phyloP scores from a whole-genome alignment of 1,140 invertebrate species.

The Bombus waltoni region DNA sequence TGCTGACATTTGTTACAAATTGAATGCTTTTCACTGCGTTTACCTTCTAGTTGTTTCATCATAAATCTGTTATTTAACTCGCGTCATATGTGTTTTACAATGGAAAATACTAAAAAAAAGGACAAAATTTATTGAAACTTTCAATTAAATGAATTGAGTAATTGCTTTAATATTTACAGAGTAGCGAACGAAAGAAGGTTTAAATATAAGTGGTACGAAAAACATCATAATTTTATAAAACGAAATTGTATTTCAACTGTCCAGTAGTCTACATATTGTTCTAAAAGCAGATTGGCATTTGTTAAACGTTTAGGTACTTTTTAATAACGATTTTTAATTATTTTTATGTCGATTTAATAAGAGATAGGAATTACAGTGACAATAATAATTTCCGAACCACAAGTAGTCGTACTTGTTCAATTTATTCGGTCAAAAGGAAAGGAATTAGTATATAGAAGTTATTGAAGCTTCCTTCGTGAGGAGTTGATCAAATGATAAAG shows the following conservation, averaged over 20 bases:
- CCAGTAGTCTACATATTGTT: neutral
- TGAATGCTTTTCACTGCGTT: neutral
- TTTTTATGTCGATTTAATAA: neutral
- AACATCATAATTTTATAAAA: too few relatives aligned
- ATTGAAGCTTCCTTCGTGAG: neutral
- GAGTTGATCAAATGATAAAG: neutral
- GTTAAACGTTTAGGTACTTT: neutral
- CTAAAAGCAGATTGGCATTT: neutral
- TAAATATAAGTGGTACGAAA: too few relatives aligned
- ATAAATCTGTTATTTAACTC: neutral
- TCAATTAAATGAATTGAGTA: too few relatives aligned
- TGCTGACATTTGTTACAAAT: neutral
- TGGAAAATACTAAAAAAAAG: too few relatives aligned
- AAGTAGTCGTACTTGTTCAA: neutral
- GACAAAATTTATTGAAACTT: too few relatives aligned
- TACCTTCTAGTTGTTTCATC: neutral
- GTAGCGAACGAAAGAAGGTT: too few relatives aligned
- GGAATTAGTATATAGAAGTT: neutral
- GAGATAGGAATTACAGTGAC: neutral
- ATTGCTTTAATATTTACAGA: too few relatives aligned
- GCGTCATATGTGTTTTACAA: too few relatives aligned
- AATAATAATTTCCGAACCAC: neutral
- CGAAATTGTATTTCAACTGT: too few relatives aligned
- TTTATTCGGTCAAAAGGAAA: neutral
- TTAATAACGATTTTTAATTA: neutral